Evolutionary conservation across 2,888 invertebrate genomes (phyloP).

Genomic region (Beris chalybata): DNA sequence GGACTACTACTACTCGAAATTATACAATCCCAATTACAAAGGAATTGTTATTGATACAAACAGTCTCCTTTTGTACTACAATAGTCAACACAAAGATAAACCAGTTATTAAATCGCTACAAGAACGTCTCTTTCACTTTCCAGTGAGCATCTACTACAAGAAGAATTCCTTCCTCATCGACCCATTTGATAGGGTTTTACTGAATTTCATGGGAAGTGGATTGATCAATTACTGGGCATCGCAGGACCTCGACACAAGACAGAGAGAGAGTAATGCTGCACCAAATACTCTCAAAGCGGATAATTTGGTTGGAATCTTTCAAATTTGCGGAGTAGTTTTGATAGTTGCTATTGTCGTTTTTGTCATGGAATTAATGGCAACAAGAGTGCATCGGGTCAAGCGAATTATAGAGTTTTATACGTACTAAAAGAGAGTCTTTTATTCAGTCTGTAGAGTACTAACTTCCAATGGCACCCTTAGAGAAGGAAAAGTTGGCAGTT

Average conservation of each 20-base stretch:
- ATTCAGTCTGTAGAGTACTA: too few relatives aligned
- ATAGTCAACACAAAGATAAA: slow-evolving; percentile 2
- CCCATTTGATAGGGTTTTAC: slow-evolving; percentile 22
- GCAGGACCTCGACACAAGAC: neutral
- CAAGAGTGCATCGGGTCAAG: neutral
- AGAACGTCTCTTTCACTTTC: slow-evolving; percentile 22
- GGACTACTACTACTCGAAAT: neutral
- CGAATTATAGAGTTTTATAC: slow-evolving; percentile 21
- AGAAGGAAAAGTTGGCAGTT: too few relatives aligned
- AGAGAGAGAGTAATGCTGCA: neutral
- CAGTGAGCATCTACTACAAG: slow-evolving; percentile 28
- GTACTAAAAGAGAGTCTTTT: neutral
- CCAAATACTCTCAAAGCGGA: neutral
- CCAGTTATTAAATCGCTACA: slow-evolving; percentile 8
- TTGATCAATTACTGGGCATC: slow-evolving; percentile 5
- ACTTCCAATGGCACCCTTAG: too few relatives aligned
- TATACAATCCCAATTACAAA: slow-evolving; percentile 10
- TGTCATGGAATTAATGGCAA: slow-evolving; percentile 9
- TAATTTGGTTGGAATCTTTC: neutral
- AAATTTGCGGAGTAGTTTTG: neutral
- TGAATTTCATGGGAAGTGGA: slow-evolving; percentile 23
- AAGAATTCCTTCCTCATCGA: slow-evolving; percentile 33
- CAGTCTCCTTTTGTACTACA: slow-evolving; percentile 9
- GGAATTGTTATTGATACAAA: slow-evolving; percentile 13
- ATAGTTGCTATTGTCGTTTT: slow-evolving; percentile 10